A percentile compares a stretch with the other conserved stretches of the same genome.
phyloP scores from a whole-genome alignment of 2,113 vertebrate genomes.

The Hemiprocne comata region DNA sequence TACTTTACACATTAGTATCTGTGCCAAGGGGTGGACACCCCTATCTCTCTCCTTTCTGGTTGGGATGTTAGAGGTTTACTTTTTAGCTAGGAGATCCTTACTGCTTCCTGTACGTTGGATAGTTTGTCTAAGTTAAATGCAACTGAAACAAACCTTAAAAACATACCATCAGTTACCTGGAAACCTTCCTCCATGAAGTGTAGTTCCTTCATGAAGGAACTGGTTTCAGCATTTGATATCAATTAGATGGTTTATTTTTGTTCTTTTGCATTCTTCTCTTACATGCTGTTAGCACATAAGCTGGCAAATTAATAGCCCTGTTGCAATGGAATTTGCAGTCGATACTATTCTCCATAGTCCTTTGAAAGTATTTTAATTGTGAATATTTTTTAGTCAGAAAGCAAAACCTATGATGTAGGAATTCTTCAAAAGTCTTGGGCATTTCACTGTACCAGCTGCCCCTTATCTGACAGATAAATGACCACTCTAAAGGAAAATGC shows the following conservation, averaged over 20 bases:
- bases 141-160: neutral
- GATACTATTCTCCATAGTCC: neutral
- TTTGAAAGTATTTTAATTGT: neutral
- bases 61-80: neutral
- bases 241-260: neutral
- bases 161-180: neutral
- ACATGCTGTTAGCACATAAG: neutral
- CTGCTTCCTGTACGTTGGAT: neutral
- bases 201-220: neutral
- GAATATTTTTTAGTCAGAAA: neutral
- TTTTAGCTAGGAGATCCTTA: neutral
- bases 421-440: neutral
- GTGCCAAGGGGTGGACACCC: neutral
- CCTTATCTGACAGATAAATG: conserved; percentile 28
- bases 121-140: neutral
- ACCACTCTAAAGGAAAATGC: neutral
- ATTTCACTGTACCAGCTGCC: neutral
- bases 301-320: neutral
- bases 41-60: neutral
- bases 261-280: neutral
- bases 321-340: neutral
- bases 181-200: neutral
- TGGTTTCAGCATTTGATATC: neutral
- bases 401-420: neutral
- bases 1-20: neutral